Conservation (phyloP, 1,140 invertebrate species). For the Papilio machaon region DNA sequence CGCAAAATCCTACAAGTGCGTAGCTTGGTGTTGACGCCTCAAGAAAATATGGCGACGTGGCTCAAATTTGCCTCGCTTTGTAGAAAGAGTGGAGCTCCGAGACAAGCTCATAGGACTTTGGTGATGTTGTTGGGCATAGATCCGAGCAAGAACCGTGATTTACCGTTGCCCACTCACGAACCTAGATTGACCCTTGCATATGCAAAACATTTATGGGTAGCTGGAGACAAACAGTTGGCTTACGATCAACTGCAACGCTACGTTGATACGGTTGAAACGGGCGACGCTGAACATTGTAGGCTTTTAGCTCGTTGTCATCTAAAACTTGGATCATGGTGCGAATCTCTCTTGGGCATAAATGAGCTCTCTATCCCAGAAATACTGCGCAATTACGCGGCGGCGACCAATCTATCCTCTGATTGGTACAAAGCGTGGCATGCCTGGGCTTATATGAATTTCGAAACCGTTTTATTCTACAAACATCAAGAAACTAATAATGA, state of each 20-base stretch:
- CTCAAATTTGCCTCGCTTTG: slow-evolving; percentile 98
- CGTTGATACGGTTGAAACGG: slow-evolving; percentile 86
- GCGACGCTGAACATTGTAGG: slow-evolving; percentile 85
- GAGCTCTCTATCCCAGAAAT: slow-evolving; percentile 92
- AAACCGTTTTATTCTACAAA: slow-evolving; percentile 96
- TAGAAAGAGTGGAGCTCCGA: slow-evolving; percentile 93
- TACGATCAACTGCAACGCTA: slow-evolving; percentile 90
- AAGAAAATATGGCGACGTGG: slow-evolving; percentile 98
- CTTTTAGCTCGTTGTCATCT: slow-evolving; percentile 93
- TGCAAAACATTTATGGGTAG: slow-evolving; percentile 55
- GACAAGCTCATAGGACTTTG: slow-evolving; percentile 93
- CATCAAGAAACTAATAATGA: slow-evolving; percentile 79
- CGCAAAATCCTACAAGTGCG: slow-evolving; percentile 97
- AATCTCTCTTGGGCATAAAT: slow-evolving; percentile 90
- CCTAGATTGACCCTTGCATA: slow-evolving; percentile 28
- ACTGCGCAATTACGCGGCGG: slow-evolving; percentile 92
- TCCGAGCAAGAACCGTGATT: slow-evolving; percentile 34
- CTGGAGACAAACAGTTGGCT: slow-evolving; percentile 89
- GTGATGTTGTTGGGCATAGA: slow-evolving; percentile 84
- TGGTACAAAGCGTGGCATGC: slow-evolving; percentile 99
- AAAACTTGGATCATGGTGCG: slow-evolving; percentile 95
- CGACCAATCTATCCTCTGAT: slow-evolving; percentile 93
- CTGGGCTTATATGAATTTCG: slow-evolving; percentile 99
- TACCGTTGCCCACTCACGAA: slow-evolving; percentile 31
- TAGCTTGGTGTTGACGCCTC: slow-evolving; percentile 94